Conservation (phyloP, 2,113 vertebrate species). For the Hystrix cristata region DNA sequence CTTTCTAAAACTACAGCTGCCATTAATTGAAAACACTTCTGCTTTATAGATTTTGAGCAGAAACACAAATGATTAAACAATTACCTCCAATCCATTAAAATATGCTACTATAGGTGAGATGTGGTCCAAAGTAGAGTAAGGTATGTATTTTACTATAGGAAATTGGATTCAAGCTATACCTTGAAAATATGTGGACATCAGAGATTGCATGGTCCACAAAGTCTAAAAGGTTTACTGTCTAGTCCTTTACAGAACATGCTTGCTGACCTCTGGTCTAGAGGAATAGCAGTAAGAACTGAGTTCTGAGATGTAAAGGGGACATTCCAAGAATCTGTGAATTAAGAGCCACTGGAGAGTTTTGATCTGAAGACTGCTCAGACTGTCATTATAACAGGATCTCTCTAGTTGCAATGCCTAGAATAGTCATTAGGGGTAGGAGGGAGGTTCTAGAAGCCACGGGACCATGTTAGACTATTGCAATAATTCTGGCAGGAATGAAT, state of each 20-base stretch:
- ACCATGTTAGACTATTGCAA: not conserved
- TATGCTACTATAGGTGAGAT: conserved; percentile 61
- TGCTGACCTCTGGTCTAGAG: not conserved
- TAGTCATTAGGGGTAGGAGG: not conserved
- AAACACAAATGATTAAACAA: conserved; percentile 73
- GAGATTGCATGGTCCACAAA: not conserved
- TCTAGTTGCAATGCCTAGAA: not conserved
- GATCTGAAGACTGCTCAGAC: not conserved
- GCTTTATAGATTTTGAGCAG: conserved; percentile 76
- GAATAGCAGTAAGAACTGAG: not conserved
- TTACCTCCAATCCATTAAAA: conserved; percentile 77
- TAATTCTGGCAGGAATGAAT: not conserved
- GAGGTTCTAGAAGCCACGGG: not conserved
- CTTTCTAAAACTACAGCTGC: conserved; percentile 60
- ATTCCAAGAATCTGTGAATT: not conserved
- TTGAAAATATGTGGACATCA: not conserved
- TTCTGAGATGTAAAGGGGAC: not conserved
- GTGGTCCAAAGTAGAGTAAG: conserved; percentile 62
- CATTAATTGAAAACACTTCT: conserved; percentile 77
- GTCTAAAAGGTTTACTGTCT: conserved; percentile 2
- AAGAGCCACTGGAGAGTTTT: not conserved
- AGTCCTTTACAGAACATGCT: not conserved
- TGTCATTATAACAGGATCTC: not conserved
- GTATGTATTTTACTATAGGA: conserved; percentile 34
- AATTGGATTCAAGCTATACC: not conserved